Evolutionary conservation across 2,888 invertebrate genomes (phyloP), one percentile per base, ranked within the genome.

Genomic region (Ptychoptera contaminata): DNA sequence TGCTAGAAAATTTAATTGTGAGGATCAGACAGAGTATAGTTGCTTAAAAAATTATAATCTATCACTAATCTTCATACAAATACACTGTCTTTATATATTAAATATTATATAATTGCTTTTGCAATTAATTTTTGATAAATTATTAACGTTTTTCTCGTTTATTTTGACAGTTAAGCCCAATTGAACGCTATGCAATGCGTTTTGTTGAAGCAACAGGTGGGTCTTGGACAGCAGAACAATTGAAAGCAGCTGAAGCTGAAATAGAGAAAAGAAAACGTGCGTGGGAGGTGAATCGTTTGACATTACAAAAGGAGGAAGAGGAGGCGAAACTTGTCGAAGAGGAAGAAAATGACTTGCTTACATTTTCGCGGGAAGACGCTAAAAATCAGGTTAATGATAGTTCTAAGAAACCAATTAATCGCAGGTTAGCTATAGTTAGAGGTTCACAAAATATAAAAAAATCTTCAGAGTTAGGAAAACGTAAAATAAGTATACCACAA

Each of bases 121-220:
- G 10, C 5, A 14, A 15, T 30, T 23, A 32, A 8, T 14, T 38
- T 4, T 44, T n/a, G 15, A 36, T 15, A 23, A 15, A 43, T 40
- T 32, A 8, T 8, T 34, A 31, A 14, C n/a, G n/a, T n/a, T n/a
- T n/a, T 35, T 39, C 30, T 6, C 14, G 36, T 23, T 37, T 37
- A 11, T 44, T 37, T 16, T 37, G 45, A 38, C 69, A 97, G 94
- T 67, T 97, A 49, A 83, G 84, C 32, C 90, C 93, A 1, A 82
- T 98, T 49, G 97, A 98, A 68, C 77, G 84, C 44, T 97, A 94
- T 67, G 97, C 97, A 12, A 87, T 97, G 77, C 76, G 79, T 16
- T 82, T 90, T 58, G 82, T 96, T 54, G 97, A 97, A 67, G 77
- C 80, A 53, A 82, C 87, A 45, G 78, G 79, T 15, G 70, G 70